Percentiles rank a stretch among this genome's conserved stretches.
phyloP scores from a whole-genome alignment of 2,113 vertebrate genomes.

The Suncus etruscus region DNA sequence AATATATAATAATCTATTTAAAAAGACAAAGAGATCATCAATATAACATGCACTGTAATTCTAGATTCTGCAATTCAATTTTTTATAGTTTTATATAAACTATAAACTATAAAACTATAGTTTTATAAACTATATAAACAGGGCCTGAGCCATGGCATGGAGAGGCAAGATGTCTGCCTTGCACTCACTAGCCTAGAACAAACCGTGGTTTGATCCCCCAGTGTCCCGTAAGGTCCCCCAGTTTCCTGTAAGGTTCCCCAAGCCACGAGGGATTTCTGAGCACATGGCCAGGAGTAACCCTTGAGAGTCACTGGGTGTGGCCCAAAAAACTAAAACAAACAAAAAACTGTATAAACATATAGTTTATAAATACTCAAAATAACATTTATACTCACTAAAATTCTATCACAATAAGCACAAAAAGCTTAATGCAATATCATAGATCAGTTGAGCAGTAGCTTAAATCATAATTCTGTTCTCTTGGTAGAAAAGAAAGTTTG shows the following conservation, averaged over 20 bases:
- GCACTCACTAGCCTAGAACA: too few relatives aligned
- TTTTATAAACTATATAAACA: not conserved
- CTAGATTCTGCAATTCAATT: not conserved
- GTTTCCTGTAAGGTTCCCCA: too few relatives aligned
- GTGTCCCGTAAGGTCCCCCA: too few relatives aligned
- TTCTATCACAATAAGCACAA: not conserved
- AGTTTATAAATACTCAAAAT: not conserved
- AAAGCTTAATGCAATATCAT: not conserved
- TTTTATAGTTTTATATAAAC: not conserved
- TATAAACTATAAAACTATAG: constrained; percentile 19
- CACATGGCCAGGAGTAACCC: too few relatives aligned
- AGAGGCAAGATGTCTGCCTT: too few relatives aligned
- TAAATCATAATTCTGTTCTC: not conserved
- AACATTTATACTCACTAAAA: not conserved
- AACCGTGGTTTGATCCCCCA: too few relatives aligned
- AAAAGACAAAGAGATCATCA: not conserved
- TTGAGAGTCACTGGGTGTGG: too few relatives aligned
- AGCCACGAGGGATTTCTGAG: too few relatives aligned
- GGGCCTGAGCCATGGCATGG: too few relatives aligned
- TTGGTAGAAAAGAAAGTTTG: not conserved
- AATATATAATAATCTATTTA: not conserved
- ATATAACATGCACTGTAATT: not conserved
- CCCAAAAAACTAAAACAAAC: too few relatives aligned
- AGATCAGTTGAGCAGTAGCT: not conserved
- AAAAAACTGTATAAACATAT: too few relatives aligned